Percentiles rank a stretch among this genome's conserved stretches.
Conservation (phyloP, 2,113 vertebrate species). For the Grammomys surdaster region DNA sequence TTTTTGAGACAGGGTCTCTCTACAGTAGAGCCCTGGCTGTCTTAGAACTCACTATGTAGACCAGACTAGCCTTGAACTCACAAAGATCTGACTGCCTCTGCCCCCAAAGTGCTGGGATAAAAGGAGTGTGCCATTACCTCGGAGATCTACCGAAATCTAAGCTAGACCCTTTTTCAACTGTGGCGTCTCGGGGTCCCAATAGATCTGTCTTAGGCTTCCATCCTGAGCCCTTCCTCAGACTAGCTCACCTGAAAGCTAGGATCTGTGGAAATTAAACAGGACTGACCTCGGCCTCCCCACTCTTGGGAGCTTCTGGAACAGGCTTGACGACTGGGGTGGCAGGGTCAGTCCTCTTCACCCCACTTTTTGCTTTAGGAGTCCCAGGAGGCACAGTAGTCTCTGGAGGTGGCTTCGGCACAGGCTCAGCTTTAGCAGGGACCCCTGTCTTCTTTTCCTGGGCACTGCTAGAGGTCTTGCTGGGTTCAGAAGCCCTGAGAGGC, state of each 20-base stretch:
- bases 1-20: not conserved
- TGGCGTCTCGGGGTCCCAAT: not conserved
- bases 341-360: conserved; percentile 80
- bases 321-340: conserved; percentile 89
- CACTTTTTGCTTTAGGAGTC: conserved; percentile 82
- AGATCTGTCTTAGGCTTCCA: not conserved
- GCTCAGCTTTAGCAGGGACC: conserved; percentile 78
- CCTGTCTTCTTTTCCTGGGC: conserved; percentile 87
- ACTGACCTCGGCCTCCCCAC: conserved; percentile 95
- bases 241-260: not conserved
- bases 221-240: not conserved
- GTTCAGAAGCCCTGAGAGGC: conserved; percentile 88
- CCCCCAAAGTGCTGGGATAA: not conserved
- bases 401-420: conserved; percentile 76
- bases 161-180: not conserved
- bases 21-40: not conserved
- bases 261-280: not conserved
- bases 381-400: conserved; percentile 82
- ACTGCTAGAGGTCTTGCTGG: conserved; percentile 86
- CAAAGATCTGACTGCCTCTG: not conserved
- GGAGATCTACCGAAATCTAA: not conserved
- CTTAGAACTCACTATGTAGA: not conserved
- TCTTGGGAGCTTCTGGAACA: conserved; percentile 88
- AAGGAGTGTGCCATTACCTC: not conserved
- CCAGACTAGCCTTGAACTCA: not conserved